Percentiles rank a stretch among this genome's conserved stretches.
Evolutionary conservation across 1,140 invertebrate genomes (phyloP).

Genomic region (Latrodectus geometricus): DNA sequence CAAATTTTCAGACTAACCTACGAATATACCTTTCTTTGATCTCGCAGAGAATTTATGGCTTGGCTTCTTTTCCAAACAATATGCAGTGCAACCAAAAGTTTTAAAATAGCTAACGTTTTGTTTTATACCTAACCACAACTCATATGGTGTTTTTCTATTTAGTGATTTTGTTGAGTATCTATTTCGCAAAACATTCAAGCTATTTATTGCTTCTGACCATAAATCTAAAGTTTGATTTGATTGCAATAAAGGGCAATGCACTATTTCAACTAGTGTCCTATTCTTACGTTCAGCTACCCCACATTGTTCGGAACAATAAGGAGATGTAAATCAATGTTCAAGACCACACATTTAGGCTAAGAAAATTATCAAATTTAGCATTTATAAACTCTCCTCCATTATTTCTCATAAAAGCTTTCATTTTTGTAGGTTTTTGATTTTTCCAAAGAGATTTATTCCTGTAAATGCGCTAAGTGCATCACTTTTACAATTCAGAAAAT

Average conservation of each 20-base stretch:
- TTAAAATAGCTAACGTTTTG: slow-evolving; percentile 17
- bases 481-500: neutral
- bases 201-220: slow-evolving; percentile 24
- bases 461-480: neutral
- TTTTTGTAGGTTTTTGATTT: slow-evolving; percentile 3
- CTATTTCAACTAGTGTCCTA: slow-evolving; percentile 68
- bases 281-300: slow-evolving; percentile 71
- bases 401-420: neutral
- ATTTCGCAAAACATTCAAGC: slow-evolving; percentile 8
- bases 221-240: neutral
- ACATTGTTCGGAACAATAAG: slow-evolving; percentile 71
- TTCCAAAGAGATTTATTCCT: neutral
- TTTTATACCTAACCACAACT: slow-evolving; percentile 14
- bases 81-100: slow-evolving; percentile 33
- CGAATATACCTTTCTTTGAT: neutral
- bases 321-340: slow-evolving; percentile 65
- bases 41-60: slow-evolving; percentile 28
- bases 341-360: neutral
- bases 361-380: neutral
- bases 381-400: neutral
- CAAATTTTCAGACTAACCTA: neutral
- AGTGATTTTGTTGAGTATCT: neutral
- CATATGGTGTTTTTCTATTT: slow-evolving; percentile 63
- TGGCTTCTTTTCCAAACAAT: neutral
- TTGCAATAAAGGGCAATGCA: slow-evolving; percentile 66